Conservation (phyloP, 2,888 invertebrate genomes). For the Hyppa rectilinea region DNA sequence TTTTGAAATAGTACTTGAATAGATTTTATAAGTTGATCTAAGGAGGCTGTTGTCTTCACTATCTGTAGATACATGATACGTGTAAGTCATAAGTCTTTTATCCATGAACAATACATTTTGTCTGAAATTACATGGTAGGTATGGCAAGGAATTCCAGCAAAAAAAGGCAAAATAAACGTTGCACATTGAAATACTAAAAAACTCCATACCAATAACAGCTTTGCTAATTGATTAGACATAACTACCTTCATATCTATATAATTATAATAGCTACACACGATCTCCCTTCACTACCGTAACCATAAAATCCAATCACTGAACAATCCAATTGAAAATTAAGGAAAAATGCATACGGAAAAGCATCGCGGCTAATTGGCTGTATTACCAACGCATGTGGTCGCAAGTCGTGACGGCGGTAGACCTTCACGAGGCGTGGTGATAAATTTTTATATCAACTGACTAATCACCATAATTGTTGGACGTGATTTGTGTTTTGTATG, state of each 20-base stretch:
- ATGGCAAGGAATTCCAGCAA: too few relatives aligned
- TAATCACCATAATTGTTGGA: conserved; percentile 45
- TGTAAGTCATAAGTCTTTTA: too few relatives aligned
- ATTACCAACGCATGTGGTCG: conserved; percentile 31
- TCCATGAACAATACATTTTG: too few relatives aligned
- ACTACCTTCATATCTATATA: background rate
- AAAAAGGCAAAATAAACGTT: background rate
- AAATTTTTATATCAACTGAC: conserved; percentile 55
- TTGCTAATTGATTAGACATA: conserved; percentile 23
- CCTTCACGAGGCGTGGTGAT: conserved; percentile 62
- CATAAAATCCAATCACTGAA: conserved; percentile 50
- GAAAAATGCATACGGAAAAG: conserved; percentile 61
- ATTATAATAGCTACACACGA: conserved; percentile 9
- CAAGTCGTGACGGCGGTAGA: conserved; percentile 51
- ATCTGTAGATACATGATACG: too few relatives aligned
- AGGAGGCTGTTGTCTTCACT: background rate
- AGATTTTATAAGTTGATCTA: background rate
- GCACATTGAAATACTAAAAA: background rate
- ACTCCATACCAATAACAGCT: background rate
- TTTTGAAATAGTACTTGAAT: background rate
- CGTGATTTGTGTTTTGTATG: conserved; percentile 40
- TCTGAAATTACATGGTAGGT: too few relatives aligned
- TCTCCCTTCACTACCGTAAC: conserved; percentile 53
- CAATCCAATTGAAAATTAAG: conserved; percentile 51
- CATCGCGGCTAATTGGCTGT: conserved; percentile 44